Base-by-base conservation (phyloP, 2,113 vertebrate species). In the Pogonocichla stellata region DNA sequence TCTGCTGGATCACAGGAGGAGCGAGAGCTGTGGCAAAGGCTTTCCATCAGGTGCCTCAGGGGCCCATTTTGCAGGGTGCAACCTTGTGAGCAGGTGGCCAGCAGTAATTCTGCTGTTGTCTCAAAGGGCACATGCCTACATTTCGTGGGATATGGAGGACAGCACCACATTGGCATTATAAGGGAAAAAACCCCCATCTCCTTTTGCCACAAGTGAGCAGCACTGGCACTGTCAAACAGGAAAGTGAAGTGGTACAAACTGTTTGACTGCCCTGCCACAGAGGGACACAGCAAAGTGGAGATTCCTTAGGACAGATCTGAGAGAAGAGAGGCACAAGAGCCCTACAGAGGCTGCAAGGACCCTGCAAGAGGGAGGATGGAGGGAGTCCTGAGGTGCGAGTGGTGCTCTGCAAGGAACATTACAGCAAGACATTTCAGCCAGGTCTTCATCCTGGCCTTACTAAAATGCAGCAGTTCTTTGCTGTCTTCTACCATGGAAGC, bases 121-220 rank as follows among this genome's bases (percentile, higher is more conserved):
- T 66, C 67, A 38, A 29, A 36, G 23, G 42, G 20, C n/a, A 38
- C 4, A 31, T 9, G 6, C 12, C 7, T 4, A 3, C 4, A 2
- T 43, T 34, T 38, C 16, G 5, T 12, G 33, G 47, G 23, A 18
- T 28, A 34, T 24, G 20, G 50, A 86, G 31, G 40, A 53, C 22
- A 73, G 58, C 31, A 25, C 10, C 10, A 2, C 24, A 11, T 1
- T 7, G 31, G 24, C n/a, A 13, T 18, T 23, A 1, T 0, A 22
- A 25, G 42, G n/a, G 26, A 38, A 22, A 24, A 2, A 77, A 9
- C 7, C 12, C 14, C 19, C 17, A 3, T 1, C 11, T 47, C 36
- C 24, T 75, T 53, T 7, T 66, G 40, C 38, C 26, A 4, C 25
- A 8, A 6, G 24, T 4, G 43, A 77, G 67, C 28, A 42, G 38